Evolutionary conservation across 2,888 invertebrate genomes (phyloP).

Genomic region (Melipona bicolor): DNA sequence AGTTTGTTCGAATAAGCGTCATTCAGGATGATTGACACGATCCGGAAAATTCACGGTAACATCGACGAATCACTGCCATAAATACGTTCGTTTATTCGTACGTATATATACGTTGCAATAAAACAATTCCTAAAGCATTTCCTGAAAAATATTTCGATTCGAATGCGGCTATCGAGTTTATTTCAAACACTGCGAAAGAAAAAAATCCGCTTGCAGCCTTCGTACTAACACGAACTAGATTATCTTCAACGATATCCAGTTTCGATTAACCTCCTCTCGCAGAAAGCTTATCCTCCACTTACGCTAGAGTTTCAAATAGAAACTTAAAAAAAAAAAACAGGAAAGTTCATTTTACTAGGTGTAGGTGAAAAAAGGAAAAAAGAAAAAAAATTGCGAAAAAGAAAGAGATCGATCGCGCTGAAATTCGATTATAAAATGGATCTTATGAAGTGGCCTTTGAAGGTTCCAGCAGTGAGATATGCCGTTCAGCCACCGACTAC

Average conservation of each 20-base stretch:
- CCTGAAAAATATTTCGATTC: not conserved
- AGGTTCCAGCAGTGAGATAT: slow-evolving; percentile 86
- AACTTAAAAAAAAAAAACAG: too few species aligned
- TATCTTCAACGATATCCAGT: not conserved
- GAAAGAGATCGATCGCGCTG: not conserved
- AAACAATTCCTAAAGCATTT: not conserved
- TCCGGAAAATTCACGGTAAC: not conserved
- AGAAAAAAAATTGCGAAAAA: not conserved
- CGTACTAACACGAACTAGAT: not conserved
- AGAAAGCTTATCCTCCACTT: not conserved
- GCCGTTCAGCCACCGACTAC: slow-evolving; percentile 85
- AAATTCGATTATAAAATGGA: slow-evolving; percentile 29
- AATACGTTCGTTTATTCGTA: not conserved
- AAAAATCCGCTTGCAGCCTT: not conserved
- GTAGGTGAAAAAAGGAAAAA: too few species aligned
- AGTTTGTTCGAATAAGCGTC: slow-evolving; percentile 23
- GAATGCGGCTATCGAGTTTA: not conserved
- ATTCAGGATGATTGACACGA: not conserved
- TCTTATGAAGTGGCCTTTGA: slow-evolving; percentile 64
- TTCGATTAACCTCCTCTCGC: slow-evolving; percentile 5
- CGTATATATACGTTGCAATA: not conserved
- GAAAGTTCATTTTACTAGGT: not conserved
- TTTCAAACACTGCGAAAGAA: not conserved
- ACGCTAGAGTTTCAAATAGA: not conserved
- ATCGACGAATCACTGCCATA: not conserved